A percentile compares a stretch with the other conserved stretches of the same genome.
Evolutionary conservation across 1,140 invertebrate genomes (phyloP).

Genomic region (Pissodes strobi): DNA sequence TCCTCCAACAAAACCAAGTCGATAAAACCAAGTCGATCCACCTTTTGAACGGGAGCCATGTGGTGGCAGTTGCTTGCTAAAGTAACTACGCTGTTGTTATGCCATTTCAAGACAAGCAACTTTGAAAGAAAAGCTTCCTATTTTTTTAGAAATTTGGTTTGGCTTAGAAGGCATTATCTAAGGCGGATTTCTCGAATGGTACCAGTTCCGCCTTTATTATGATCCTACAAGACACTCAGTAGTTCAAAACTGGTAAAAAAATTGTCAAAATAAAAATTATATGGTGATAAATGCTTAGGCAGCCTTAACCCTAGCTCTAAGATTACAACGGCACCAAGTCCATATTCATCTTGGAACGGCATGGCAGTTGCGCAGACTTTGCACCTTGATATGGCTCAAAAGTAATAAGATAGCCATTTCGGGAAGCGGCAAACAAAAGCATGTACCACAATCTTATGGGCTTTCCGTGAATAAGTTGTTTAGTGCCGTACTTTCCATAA

Average conservation of each 20-base stretch:
- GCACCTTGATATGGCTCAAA: no score
- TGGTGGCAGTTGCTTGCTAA: background rate
- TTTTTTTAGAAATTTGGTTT: background rate
- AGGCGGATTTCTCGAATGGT: no score
- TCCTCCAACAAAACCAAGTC: no score
- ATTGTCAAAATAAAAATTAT: no score
- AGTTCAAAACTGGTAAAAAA: no score
- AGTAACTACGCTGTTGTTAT: constrained; percentile 4
- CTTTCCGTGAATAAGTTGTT: constrained; percentile 40
- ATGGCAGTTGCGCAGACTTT: no score
- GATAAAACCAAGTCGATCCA: no score
- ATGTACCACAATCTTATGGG: constrained; percentile 39
- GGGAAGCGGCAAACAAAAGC: constrained; percentile 28
- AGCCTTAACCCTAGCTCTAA: background rate
- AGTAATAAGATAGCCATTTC: constrained; percentile 37
- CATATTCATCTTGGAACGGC: no score
- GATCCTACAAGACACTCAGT: background rate
- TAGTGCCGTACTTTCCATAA: constrained; percentile 22
- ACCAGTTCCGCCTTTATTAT: background rate
- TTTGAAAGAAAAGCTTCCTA: background rate
- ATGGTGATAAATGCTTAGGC: no score
- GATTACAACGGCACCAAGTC: background rate
- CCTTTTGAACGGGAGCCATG: no score
- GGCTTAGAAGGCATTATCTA: no score
- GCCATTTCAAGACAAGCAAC: background rate